Evolutionary conservation across 2,113 vertebrate genomes (phyloP), one percentile per base, ranked within the genome.

Genomic region (Triplophysa siluroides): DNA sequence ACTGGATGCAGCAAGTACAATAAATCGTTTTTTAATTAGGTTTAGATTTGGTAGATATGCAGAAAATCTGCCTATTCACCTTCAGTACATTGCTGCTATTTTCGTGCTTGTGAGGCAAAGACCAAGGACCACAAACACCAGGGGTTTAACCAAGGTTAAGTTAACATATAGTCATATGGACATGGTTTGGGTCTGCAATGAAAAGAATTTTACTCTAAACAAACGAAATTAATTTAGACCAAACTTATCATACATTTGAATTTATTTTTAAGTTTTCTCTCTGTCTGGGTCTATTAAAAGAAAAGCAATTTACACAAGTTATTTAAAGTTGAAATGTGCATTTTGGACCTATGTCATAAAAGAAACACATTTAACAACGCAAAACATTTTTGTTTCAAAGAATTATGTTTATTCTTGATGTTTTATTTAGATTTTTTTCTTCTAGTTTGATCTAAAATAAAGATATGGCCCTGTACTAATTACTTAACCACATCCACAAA

Each of bases 341-440:
- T 88, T 89, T 89, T 84, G 72, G 84, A 69, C 81, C 66, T 47
- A 33, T 80, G 50, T 61, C 61, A 74, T 87, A 76, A 84, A 88
- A 83, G 86, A 83, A 66, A 60, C 38, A 78, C 72, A 24, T 82
- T 80, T 81, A 66, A 78, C 67, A 78, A 61, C 38, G 38, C 19
- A 23, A 47, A 6, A 52, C 64, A 79, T 76, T 81, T 76, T 70
- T 67, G 70, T 38, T 21, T 79, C 52, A 74, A 82, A 33, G 26
- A 79, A 18, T 45, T 50, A 54, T 45, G 56, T 75, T 73, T 38
- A 70, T 71, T 21, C 41, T 63, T 24, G 8, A 23, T 16, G 79
- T 10, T 41, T 61, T 83, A 54, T 80, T 76, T 13, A 72, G 21
- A 60, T 68, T 47, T 83, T 77, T 24, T 41, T 84, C 45, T 72